These are phyloP conservation scores for Mycetomoellerius zeteki DNA, from an alignment of 1,140 invertebrate genomes.

Conservation along the genomic window DNA sequence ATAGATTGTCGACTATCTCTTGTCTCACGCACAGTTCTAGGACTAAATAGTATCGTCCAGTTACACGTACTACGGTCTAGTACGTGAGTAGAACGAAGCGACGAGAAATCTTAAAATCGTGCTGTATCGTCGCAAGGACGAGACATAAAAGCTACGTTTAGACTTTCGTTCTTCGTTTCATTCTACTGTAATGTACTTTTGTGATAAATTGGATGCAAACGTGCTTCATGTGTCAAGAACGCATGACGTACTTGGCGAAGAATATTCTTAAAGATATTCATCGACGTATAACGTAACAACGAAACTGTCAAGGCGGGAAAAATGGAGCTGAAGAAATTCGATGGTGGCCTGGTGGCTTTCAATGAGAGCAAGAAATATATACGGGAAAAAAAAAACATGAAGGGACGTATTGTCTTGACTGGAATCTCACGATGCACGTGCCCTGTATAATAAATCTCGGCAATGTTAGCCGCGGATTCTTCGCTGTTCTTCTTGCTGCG, in stretches of 20 bases:
- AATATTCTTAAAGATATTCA: not conserved
- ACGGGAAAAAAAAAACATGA: not conserved
- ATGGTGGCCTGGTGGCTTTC: conserved; percentile 15
- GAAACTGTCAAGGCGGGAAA: not conserved
- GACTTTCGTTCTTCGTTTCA: not conserved
- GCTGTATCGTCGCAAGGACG: conserved; percentile 57
- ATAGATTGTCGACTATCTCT: conserved; percentile 10
- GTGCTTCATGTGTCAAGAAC: conserved; percentile 7
- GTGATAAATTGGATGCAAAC: conserved; percentile 39
- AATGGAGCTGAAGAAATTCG: conserved; percentile 25
- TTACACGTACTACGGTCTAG: conserved; percentile 11
- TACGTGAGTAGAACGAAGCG: conserved; percentile 35
- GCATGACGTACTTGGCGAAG: not conserved
- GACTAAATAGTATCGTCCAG: not conserved
- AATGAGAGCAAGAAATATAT: not conserved
- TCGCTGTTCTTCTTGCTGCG: conserved; percentile 62
- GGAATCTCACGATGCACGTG: conserved; percentile 60
- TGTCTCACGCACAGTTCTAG: conserved; percentile 36
- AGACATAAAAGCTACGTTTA: conserved; percentile 16
- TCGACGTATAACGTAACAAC: not conserved
- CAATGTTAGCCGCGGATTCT: conserved; percentile 69
- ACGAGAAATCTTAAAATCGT: conserved; percentile 36
- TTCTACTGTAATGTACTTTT: conserved; percentile 22
- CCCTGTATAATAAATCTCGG: conserved; percentile 70
- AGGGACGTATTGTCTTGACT: conserved; percentile 53